phyloP scores from a whole-genome alignment of 2,888 invertebrate species.

The Phytoseiulus persimilis region DNA sequence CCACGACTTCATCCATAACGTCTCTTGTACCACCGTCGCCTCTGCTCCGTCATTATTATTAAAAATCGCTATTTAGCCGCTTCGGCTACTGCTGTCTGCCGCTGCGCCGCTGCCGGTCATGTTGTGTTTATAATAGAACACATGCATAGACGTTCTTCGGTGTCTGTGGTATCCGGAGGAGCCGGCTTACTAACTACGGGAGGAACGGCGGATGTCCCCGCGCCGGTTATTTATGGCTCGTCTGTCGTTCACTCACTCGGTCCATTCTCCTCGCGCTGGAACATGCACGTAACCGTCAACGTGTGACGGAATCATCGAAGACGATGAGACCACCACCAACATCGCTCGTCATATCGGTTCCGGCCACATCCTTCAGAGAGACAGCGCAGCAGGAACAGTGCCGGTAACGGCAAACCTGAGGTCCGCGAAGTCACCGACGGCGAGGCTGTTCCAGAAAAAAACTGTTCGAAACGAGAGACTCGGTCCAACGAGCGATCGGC shows the following conservation, averaged over 20 bases:
- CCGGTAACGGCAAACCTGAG: neutral
- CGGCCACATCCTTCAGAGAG: neutral
- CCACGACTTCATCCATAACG: constrained; percentile 5
- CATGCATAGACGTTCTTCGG: neutral
- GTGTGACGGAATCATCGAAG: neutral
- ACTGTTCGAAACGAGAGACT: too few relatives aligned
- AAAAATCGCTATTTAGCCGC: neutral
- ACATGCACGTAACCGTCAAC: neutral
- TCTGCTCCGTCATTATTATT: neutral
- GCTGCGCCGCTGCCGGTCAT: neutral
- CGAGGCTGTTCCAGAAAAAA: too few relatives aligned
- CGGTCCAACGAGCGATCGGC: too few relatives aligned
- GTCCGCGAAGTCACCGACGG: neutral
- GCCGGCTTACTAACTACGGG: too few relatives aligned
- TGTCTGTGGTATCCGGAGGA: neutral
- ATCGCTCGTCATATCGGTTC: neutral
- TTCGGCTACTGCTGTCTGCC: neutral
- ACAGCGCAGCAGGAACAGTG: neutral
- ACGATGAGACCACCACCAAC: neutral
- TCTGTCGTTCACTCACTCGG: neutral
- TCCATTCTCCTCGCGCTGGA: neutral
- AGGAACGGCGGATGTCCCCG: neutral
- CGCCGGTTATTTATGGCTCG: neutral
- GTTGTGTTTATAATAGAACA: neutral
- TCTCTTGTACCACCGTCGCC: neutral